These are phyloP conservation scores for Dynastes maya DNA, from an alignment of 2,888 invertebrate species.

Conservation along the genomic window DNA sequence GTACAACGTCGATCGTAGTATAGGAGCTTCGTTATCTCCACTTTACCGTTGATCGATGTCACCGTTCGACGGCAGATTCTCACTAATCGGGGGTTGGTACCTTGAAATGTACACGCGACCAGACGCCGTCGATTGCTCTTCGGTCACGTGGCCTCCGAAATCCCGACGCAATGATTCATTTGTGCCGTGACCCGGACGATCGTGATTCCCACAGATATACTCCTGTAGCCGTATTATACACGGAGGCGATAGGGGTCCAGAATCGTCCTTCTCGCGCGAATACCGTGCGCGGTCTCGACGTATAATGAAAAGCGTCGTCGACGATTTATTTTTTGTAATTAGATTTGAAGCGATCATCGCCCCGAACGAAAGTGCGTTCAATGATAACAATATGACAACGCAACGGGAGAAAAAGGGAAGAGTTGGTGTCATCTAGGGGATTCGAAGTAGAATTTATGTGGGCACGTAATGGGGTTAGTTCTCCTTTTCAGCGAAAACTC, in stretches of 20 bases:
- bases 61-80: slow-evolving; percentile 59
- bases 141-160: slow-evolving; percentile 65
- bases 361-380: slow-evolving; percentile 19
- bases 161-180: slow-evolving; percentile 68
- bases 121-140: slow-evolving; percentile 62
- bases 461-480: background rate
- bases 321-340: slow-evolving; percentile 68
- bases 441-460: slow-evolving; percentile 36
- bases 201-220: slow-evolving; percentile 67
- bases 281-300: slow-evolving; percentile 24
- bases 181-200: slow-evolving; percentile 61
- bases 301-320: slow-evolving; percentile 58
- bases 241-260: slow-evolving; percentile 44
- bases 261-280: slow-evolving; percentile 1
- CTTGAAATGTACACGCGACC: slow-evolving; percentile 65
- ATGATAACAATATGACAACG: slow-evolving; percentile 24
- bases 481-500: background rate
- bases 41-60: slow-evolving; percentile 68
- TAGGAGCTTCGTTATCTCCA: slow-evolving; percentile 66
- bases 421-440: background rate
- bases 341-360: slow-evolving; percentile 61
- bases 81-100: slow-evolving; percentile 66
- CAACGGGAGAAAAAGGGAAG: slow-evolving; percentile 16
- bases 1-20: slow-evolving; percentile 28
- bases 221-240: slow-evolving; percentile 29